Conservation (phyloP, 1,140 invertebrate species). For the Polyergus mexicanus region DNA sequence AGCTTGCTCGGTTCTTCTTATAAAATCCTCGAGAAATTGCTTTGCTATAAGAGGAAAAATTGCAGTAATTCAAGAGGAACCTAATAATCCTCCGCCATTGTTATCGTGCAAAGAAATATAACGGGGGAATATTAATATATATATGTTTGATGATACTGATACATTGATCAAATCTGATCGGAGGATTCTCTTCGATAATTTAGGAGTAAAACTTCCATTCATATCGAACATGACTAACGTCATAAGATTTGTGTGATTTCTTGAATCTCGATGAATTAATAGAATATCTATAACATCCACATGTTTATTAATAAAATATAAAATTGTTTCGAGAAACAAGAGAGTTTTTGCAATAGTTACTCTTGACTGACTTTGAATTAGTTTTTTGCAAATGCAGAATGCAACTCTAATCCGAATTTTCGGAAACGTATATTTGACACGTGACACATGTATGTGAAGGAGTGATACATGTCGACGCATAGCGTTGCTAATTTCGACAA, state of each 20-base stretch:
- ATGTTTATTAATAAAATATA: background rate
- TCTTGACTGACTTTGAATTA: slow-evolving; percentile 19
- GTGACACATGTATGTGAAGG: slow-evolving; percentile 43
- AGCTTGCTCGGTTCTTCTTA: slow-evolving; percentile 1
- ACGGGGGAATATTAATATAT: slow-evolving; percentile 64
- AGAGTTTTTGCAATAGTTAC: background rate
- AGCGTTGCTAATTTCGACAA: slow-evolving; percentile 52
- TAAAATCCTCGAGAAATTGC: slow-evolving; percentile 30
- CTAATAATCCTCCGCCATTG: background rate
- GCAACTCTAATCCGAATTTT: slow-evolving; percentile 39
- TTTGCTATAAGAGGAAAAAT: background rate
- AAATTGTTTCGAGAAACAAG: background rate
- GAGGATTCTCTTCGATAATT: background rate
- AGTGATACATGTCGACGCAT: slow-evolving; percentile 38
- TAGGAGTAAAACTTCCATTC: background rate
- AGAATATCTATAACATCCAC: background rate
- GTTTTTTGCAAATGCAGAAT: slow-evolving; percentile 10
- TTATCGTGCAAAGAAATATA: slow-evolving; percentile 39
- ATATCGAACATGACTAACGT: no score
- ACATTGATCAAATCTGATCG: slow-evolving; percentile 44
- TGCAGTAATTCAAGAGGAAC: background rate
- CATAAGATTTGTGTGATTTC: background rate
- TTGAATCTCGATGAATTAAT: background rate
- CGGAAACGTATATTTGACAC: slow-evolving; percentile 26
- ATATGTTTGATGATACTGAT: slow-evolving; percentile 66